Conservation (phyloP, 53 echinoderm and acorn worm genomes). For the Antedon mediterranea region DNA sequence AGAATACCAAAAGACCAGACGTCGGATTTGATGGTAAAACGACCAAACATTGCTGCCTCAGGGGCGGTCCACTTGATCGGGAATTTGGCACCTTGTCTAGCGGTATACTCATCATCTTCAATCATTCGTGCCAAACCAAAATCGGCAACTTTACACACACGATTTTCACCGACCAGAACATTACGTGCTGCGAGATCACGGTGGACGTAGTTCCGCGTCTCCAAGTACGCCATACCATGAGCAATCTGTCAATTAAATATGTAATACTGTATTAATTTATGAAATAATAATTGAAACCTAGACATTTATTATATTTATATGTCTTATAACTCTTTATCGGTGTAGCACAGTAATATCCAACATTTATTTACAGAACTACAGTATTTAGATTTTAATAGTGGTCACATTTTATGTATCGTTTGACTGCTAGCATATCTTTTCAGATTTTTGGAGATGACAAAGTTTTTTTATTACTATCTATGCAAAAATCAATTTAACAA, state of each 20-base stretch:
- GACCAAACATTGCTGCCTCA: constrained; percentile 77
- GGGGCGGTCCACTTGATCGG: constrained; percentile 95
- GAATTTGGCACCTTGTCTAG: constrained; percentile 90
- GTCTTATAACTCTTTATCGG: no score
- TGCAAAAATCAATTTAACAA: no score
- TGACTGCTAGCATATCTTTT: no score
- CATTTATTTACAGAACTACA: no score
- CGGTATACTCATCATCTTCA: constrained; percentile 68
- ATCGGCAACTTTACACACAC: constrained; percentile 83
- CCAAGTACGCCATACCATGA: constrained; percentile 75
- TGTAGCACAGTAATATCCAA: no score
- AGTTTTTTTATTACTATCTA: no score
- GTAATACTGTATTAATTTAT: no score
- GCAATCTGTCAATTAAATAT: constrained; percentile 33
- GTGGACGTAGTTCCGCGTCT: constrained; percentile 65
- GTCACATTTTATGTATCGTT: no score
- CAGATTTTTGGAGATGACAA: no score
- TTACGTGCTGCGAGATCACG: constrained; percentile 90
- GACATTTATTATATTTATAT: no score
- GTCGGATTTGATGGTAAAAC: constrained; percentile 80
- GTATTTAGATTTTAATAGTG: no score
- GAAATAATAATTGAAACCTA: no score
- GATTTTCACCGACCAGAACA: constrained; percentile 69
- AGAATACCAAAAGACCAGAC: constrained; percentile 92
- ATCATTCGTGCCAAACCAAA: constrained; percentile 97